Evolutionary conservation across 2,888 invertebrate species (phyloP).

Genomic region (Acanthosepion pharaonis): DNA sequence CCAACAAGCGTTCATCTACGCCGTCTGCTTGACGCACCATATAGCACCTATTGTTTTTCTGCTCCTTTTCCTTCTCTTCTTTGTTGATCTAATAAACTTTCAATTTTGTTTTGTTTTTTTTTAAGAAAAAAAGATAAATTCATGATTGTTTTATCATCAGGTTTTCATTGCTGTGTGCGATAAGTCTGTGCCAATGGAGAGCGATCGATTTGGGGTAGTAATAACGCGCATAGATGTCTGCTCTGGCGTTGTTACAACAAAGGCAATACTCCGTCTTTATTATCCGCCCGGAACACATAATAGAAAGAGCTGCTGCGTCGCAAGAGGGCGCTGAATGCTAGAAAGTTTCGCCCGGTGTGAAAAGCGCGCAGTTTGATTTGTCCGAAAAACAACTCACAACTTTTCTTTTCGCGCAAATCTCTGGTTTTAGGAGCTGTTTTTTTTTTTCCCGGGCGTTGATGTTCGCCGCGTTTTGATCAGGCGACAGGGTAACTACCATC

Average conservation of each 20-base stretch:
- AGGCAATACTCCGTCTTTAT: conserved; percentile 24
- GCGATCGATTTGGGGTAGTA: conserved; percentile 10
- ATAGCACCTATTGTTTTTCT: not conserved
- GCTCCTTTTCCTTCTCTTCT: not conserved
- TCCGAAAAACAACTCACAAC: not conserved
- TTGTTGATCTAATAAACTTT: not conserved
- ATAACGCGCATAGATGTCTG: not conserved
- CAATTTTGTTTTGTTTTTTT: not conserved
- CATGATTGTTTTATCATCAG: conserved; percentile 38
- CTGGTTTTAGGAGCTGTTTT: not conserved
- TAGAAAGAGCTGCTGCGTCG: conserved; percentile 38
- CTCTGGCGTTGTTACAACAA: conserved; percentile 42
- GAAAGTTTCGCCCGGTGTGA: conserved; percentile 43
- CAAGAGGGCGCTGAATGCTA: conserved; percentile 45
- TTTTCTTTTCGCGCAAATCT: conserved; percentile 38
- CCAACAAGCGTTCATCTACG: not conserved
- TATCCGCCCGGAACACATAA: conserved; percentile 46
- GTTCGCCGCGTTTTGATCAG: not conserved
- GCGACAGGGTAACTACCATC: not conserved
- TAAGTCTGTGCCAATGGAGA: not conserved
- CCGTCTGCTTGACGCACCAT: not conserved
- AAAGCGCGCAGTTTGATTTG: conserved; percentile 45
- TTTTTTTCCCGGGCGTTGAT: not conserved
- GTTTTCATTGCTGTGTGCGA: conserved; percentile 24
- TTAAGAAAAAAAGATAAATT: conserved; percentile 2